phyloP scores from a whole-genome alignment of 2,888 invertebrate species.

The Amiota mariae region DNA sequence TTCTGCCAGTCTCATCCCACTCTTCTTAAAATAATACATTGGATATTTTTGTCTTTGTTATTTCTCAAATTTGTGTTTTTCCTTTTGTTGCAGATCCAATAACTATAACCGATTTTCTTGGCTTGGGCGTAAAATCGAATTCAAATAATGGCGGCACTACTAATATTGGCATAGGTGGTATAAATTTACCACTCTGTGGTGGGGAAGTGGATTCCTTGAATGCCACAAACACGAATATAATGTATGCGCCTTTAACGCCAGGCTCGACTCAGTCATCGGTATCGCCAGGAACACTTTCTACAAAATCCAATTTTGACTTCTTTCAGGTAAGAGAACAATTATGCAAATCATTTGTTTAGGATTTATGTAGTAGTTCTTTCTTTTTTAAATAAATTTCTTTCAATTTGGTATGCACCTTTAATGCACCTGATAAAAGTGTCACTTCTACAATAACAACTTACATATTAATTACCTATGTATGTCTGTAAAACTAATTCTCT shows the following conservation, averaged over 20 bases:
- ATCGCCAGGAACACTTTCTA: constrained; percentile 64
- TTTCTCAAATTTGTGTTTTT: constrained; percentile 17
- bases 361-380: neutral
- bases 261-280: constrained; percentile 72
- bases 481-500: constrained; percentile 1
- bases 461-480: too few relatives aligned
- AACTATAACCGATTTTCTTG: constrained; percentile 69
- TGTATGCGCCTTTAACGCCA: constrained; percentile 70
- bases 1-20: too few relatives aligned
- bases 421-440: neutral
- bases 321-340: constrained; percentile 67
- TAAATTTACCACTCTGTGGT: constrained; percentile 48
- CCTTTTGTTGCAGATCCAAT: constrained; percentile 62
- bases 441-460: neutral
- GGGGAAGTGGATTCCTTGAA: constrained; percentile 42
- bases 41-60: constrained; percentile 16
- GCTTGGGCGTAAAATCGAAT: constrained; percentile 59
- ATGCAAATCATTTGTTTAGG: neutral
- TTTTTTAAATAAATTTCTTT: neutral
- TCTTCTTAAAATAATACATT: too few relatives aligned
- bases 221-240: constrained; percentile 41
- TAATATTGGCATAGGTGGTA: constrained; percentile 24
- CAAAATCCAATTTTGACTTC: constrained; percentile 68
- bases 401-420: constrained; percentile 5
- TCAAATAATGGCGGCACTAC: constrained; percentile 41